Base-by-base conservation (phyloP, 2,113 vertebrate species). In the Athene noctua region DNA sequence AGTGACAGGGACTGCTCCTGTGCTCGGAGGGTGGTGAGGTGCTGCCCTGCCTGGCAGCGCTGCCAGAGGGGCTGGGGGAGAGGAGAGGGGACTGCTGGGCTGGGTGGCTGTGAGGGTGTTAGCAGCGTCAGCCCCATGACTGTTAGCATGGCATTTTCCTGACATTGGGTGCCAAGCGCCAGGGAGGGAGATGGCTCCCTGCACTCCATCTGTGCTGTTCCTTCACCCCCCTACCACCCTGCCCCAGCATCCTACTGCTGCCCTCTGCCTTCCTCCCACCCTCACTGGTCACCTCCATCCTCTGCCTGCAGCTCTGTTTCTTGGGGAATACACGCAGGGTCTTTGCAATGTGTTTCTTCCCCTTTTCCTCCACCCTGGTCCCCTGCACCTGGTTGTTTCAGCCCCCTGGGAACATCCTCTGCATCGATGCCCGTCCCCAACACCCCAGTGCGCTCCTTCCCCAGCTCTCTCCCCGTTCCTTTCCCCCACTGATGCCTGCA, bases 251-350 rank as follows among this genome's bases (percentile, higher is more conserved):
- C 55, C 80, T 67, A 20, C 34, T 19, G 6, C 96, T 77, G 38
- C 54, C 81, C 91, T 85, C 91, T 94, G 55, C 93, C 21, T 72
- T 72, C 65, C 59, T 84, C 86, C 62, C 36, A 5, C 38, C 88
- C 71, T 94, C 58, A 6, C 71, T 68, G 55, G 34, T 89, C 73
- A 46, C 57, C 62, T 77, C 44, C 79, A 49, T 44, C 62, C 66
- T 29, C 26, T 67, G 22, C 86, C 51, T 55, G 44, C 81, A 81
- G 55, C 70, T 74, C 55, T n/a, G 17, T 44, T 12, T 57, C 81
- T 38, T 26, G 42, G 34, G 80, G 32, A 84, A 47, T 36, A 23
- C 11, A 3, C 34, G 40, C 0, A 0, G 47, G n/a, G 11, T 44
- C 32, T 92, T 66, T 52, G 21, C 26, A 3, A 0, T 21, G 16